These are phyloP conservation scores for Mycogona germanica DNA, from an alignment of 2,888 invertebrate species.

Conservation along the genomic window DNA sequence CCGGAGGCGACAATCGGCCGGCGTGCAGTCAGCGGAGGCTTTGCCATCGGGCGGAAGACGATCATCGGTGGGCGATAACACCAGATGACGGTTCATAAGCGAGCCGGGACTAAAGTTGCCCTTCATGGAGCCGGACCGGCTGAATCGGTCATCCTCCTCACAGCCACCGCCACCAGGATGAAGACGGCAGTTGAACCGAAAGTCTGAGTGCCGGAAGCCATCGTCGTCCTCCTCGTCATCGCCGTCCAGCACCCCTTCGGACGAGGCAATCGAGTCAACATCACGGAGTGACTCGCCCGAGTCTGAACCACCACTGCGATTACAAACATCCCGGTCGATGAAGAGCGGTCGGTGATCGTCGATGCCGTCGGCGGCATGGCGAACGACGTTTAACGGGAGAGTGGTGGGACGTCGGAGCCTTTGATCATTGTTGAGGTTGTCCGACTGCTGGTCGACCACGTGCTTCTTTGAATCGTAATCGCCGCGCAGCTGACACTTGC, in stretches of 20 bases:
- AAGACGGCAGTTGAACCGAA: not conserved
- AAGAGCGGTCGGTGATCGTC: too few relatives aligned
- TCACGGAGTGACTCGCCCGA: too few relatives aligned
- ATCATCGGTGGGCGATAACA: slow-evolving; percentile 1
- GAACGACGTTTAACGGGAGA: too few relatives aligned
- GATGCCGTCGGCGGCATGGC: too few relatives aligned
- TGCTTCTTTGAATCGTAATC: not conserved
- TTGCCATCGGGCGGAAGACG: slow-evolving; percentile 11
- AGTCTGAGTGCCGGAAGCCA: slow-evolving; percentile 1
- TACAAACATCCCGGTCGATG: too few relatives aligned
- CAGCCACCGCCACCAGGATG: not conserved
- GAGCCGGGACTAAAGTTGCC: slow-evolving; percentile 18
- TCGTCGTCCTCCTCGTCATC: slow-evolving; percentile 5
- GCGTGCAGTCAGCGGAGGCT: not conserved
- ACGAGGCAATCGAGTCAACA: slow-evolving; percentile 1
- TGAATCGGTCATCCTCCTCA: not conserved
- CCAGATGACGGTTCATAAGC: not conserved
- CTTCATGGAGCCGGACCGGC: slow-evolving; percentile 10
- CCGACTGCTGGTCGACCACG: too few relatives aligned
- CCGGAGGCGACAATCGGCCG: not conserved
- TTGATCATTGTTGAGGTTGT: too few relatives aligned
- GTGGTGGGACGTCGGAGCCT: too few relatives aligned
- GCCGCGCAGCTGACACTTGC: too few relatives aligned
- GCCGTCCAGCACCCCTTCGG: not conserved
- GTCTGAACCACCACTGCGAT: too few relatives aligned